A percentile compares a stretch with the other conserved stretches of the same genome.
These are phyloP conservation scores for Dendrocincla fuliginosa DNA, from an alignment of 2,797 vertebrate genomes.

Conservation along the genomic window DNA sequence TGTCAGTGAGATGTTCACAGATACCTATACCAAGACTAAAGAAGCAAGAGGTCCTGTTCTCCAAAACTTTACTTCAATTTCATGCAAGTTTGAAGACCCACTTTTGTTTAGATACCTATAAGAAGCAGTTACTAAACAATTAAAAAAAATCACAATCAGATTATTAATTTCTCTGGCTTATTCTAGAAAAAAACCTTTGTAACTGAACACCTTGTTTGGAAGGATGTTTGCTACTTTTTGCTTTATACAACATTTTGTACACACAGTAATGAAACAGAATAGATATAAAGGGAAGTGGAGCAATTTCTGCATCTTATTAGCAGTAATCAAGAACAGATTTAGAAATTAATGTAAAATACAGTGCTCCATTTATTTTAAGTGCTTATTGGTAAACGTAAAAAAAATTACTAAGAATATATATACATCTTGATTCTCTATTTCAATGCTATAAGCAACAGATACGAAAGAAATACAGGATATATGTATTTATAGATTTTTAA, in stretches of 20 bases:
- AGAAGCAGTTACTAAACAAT: background rate
- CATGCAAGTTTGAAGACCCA: background rate
- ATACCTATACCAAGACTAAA: background rate
- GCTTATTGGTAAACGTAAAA: fast-evolving
- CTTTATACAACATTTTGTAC: background rate
- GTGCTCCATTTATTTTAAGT: background rate
- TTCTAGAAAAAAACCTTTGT: background rate
- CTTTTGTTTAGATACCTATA: background rate
- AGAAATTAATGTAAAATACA: background rate
- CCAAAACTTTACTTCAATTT: background rate
- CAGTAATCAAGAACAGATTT: background rate
- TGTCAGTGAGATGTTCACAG: background rate
- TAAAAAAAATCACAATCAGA: background rate
- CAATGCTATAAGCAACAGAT: background rate
- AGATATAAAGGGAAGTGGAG: background rate
- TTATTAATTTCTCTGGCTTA: background rate
- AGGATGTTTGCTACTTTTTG: background rate
- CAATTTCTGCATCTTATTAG: background rate
- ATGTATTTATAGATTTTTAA: background rate
- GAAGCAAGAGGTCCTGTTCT: background rate
- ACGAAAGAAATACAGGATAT: background rate
- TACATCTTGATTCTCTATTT: background rate
- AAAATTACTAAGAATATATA: background rate
- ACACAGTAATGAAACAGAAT: background rate
- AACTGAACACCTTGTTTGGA: background rate